A percentile compares a stretch with the other conserved stretches of the same genome.
Evolutionary conservation across 1,140 invertebrate genomes (phyloP).

Genomic region (Brachionus rubens): DNA sequence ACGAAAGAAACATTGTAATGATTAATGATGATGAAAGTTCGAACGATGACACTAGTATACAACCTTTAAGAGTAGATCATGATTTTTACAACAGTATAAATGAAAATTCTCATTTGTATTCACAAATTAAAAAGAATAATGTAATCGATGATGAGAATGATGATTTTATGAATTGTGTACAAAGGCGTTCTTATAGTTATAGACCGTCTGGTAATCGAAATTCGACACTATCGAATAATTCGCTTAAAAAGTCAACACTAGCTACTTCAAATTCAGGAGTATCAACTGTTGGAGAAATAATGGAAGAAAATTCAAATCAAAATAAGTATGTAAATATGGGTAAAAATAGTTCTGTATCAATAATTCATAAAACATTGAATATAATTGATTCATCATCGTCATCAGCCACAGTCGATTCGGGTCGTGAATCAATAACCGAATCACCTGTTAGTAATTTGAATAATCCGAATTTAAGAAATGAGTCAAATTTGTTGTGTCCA

Average conservation of each 20-base stretch:
- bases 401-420: slow-evolving; percentile 3
- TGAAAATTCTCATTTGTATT: not conserved
- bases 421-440: slow-evolving; percentile 13
- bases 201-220: not conserved
- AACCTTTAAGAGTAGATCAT: not conserved
- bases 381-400: slow-evolving; percentile 24
- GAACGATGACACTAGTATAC: not conserved
- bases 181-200: not conserved
- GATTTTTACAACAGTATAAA: not conserved
- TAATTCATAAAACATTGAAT: slow-evolving; percentile 16
- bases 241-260: not conserved
- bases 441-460: slow-evolving; percentile 29
- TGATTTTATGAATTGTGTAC: not conserved
- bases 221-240: not conserved
- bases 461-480: not conserved
- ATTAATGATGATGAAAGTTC: slow-evolving; percentile 25
- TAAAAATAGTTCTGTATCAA: not conserved
- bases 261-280: not conserved
- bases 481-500: not conserved
- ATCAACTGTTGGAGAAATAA: slow-evolving; percentile 16
- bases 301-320: slow-evolving; percentile 22
- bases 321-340: not conserved
- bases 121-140: slow-evolving; percentile 3
- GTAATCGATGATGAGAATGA: not conserved
- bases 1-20: slow-evolving; percentile 1